Evolutionary conservation across 2,888 invertebrate species (phyloP), one percentile per base, ranked within the genome.

Genomic region (Micropterix aruncella): DNA sequence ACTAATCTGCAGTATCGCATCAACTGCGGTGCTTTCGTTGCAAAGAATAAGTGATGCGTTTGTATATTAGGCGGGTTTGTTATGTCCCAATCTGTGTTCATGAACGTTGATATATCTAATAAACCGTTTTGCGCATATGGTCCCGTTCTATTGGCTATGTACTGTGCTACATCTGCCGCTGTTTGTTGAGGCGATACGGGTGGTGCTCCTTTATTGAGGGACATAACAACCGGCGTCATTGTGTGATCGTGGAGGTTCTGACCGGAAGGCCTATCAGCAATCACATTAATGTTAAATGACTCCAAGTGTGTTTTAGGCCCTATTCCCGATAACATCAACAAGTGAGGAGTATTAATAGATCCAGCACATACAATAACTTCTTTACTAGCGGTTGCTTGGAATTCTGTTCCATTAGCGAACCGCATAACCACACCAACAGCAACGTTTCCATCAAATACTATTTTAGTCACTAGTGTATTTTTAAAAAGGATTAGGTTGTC

Each of bases 321-420:
- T 4, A 74, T 58, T 1, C 76, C 77, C 7, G 74, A 74, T 37
- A 78, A 54, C 70, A 75, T 66, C 16, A 77, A 58, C 7, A 78
- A 54, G 51, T 79, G 76, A 0, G 77, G 73, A 15, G 73, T 64
- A 55, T 77, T 77, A 52, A 79, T 69, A 5, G 77, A 65, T 3
- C 77, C 77, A 4, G 69, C 74, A 16, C 69, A 63, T 15, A 77
- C 53, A 46, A 77, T 73, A 2, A 77, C 61, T 47, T 69, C 70
- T 47, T 65, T 67, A 27, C 62, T 58, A 9, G 71, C 72, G 16
- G 52, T 49, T 5, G 59, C 59, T 0, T 48, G 47, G 17, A 50
- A 41, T 17, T 45, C 46, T n/a, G 46, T 46, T 1, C 54, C 50
- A 3, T 47, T 46, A 18, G 51, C 54, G 2, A 58, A 61, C 19